Percentiles rank a stretch among this genome's conserved stretches.
These are phyloP conservation scores for Hedychridium roseum DNA, from an alignment of 2,888 invertebrate species.

Conservation along the genomic window DNA sequence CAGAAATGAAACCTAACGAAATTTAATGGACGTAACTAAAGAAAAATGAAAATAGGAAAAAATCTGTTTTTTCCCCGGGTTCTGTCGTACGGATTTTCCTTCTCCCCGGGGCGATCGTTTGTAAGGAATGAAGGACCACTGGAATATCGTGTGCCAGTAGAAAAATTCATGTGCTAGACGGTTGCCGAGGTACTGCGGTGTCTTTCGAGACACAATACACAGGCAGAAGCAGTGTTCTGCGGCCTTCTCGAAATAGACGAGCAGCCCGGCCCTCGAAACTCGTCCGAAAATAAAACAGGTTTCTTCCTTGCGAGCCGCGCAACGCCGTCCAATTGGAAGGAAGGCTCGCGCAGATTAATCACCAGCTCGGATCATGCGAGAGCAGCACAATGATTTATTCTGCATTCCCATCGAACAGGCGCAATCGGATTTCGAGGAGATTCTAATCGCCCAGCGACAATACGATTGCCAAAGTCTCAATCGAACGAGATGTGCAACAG, in stretches of 20 bases:
- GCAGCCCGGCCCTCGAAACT: conserved; percentile 50
- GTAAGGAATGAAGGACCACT: too few species aligned
- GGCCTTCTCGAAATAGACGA: conserved; percentile 60
- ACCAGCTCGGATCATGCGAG: conserved; percentile 1
- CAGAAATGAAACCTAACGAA: too few species aligned
- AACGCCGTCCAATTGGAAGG: conserved; percentile 37
- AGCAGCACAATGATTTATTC: conserved; percentile 15
- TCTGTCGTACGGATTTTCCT: too few species aligned
- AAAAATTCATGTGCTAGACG: conserved; percentile 19
- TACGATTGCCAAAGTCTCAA: too few species aligned
- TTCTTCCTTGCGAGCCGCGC: conserved; percentile 44
- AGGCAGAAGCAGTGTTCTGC: conserved; percentile 38
- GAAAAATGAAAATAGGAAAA: too few species aligned
- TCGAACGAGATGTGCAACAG: too few species aligned
- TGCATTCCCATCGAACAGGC: conserved; percentile 9
- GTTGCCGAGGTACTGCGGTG: conserved; percentile 34
- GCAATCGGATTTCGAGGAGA: too few species aligned
- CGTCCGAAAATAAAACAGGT: conserved; percentile 57
- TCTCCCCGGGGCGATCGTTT: too few species aligned
- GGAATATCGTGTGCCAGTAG: too few species aligned
- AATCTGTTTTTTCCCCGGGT: too few species aligned
- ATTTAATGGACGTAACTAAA: too few species aligned
- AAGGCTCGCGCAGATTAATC: conserved; percentile 28
- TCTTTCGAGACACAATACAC: conserved; percentile 48
- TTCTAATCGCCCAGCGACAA: too few species aligned